Base-by-base conservation (phyloP, 2,113 vertebrate species). In the Phoxinus phoxinus region DNA sequence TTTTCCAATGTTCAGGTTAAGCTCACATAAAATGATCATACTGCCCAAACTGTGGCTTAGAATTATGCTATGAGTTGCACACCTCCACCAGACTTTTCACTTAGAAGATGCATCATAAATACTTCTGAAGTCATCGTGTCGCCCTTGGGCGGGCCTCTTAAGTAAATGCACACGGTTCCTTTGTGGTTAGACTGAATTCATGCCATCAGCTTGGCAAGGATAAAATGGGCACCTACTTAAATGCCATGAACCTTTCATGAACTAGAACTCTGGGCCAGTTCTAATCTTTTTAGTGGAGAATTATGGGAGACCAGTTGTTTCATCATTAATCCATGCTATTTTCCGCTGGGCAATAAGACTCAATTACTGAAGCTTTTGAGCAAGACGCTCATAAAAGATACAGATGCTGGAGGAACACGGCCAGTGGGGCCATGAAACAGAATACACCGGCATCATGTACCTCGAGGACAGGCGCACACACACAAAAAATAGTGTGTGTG, bases 191-290 rank as follows among this genome's bases (percentile, higher is more conserved):
- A 89, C 71, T 88, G 87, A 92, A 90, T 80, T 88, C n/a, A 81
- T 44, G 85, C 83, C 85, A 89, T 86, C 77, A 85, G 67, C 83
- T 61, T 83, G 85, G 78, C 75, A 81, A 73, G 74, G 81, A 76
- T 44, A 73, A 80, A 69, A 83, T 85, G 76, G 87, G 84, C 51
- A 85, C 35, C 30, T 35, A 77, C 35, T 81, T 46, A 65, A 88
- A 88, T 83, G 13, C 79, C 46, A 44, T 86, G 81, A 91, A 91
- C 88, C 90, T 85, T 88, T 37, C 58, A 63, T 93, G 91, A 92
- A 90, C 90, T 69, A 35, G 67, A 71, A 44, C 63, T 46, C 30
- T 67, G 8, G 0, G 77, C 82, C 89, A 89, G 84, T 63, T 84
- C 84, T 30, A 86, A 78, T 73, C 88, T 80, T 84, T 88, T 83